Evolutionary conservation across 2,113 vertebrate species (phyloP).

Genomic region (Ochotona princeps): DNA sequence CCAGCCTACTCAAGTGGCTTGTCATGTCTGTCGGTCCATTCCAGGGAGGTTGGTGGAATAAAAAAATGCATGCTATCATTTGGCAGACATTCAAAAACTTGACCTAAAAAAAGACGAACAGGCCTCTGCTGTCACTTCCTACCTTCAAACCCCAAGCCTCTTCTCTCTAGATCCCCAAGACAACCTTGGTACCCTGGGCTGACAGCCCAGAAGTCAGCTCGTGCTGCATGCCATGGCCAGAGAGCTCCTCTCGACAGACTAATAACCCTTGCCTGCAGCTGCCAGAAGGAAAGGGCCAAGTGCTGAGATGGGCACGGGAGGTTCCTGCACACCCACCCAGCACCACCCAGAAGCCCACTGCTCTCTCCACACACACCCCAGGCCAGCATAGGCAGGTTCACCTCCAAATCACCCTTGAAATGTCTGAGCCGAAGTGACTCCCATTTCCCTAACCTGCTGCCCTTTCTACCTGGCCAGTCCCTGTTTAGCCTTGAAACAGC

Average conservation of each 20-base stretch:
- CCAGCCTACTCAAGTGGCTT: conserved; percentile 55
- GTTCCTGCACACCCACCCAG: no score
- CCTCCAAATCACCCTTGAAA: not conserved
- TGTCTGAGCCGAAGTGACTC: not conserved
- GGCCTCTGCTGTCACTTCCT: conserved; percentile 35
- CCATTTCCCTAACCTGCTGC: rapidly evolving
- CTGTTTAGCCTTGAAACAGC: not conserved
- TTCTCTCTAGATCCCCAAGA: not conserved
- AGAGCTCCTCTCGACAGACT: not conserved
- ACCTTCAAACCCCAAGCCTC: conserved; percentile 9
- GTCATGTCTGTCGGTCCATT: conserved; percentile 60
- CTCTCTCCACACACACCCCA: no score
- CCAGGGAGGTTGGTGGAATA: conserved; percentile 63
- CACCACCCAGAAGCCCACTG: not conserved
- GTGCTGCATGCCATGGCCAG: not conserved
- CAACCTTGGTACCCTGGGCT: not conserved
- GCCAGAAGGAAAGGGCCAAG: not conserved
- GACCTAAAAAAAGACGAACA: conserved; percentile 75
- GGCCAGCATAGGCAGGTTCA: no score
- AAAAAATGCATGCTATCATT: conserved; percentile 65
- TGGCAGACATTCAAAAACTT: conserved; percentile 69
- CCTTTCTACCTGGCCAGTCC: not conserved
- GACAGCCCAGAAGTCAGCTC: not conserved
- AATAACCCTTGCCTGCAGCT: not conserved
- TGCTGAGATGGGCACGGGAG: not conserved